phyloP scores from a whole-genome alignment of 2,113 vertebrate genomes.

The Phylloscopus trochiloides region DNA sequence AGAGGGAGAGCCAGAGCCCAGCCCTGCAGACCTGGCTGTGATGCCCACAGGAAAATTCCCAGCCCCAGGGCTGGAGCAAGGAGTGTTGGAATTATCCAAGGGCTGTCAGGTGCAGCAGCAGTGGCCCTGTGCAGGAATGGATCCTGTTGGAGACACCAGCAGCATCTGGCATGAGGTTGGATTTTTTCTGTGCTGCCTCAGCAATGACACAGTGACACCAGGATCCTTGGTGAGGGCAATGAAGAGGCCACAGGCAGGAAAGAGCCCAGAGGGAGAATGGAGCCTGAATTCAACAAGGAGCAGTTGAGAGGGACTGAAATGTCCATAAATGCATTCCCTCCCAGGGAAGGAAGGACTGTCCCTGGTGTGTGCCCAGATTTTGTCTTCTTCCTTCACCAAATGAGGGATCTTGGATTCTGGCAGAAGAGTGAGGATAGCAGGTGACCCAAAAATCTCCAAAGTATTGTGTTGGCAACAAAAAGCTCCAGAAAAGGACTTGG shows the following conservation, averaged over 20 bases:
- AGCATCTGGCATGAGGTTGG: accelerated
- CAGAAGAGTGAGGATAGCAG: neutral
- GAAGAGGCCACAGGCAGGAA: neutral
- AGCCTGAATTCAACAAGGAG: neutral
- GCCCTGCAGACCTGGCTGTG: neutral
- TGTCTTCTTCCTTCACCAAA: neutral
- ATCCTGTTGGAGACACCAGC: neutral
- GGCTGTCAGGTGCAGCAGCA: neutral
- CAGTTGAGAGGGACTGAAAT: neutral
- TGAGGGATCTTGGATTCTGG: neutral
- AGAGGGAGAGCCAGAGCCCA: neutral
- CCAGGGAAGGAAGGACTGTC: neutral
- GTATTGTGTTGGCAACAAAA: neutral
- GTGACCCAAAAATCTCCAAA: neutral
- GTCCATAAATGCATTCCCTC: neutral
- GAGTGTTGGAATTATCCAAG: neutral
- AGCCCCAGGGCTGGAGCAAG: neutral
- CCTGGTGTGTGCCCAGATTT: neutral
- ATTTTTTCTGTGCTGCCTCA: neutral
- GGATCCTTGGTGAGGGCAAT: neutral
- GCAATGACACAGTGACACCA: neutral
- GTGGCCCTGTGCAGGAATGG: accelerated
- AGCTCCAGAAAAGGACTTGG: neutral
- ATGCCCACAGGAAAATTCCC: too few relatives aligned
- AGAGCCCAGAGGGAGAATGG: neutral